Evolutionary conservation across 2,113 vertebrate genomes (phyloP), one percentile per base, ranked within the genome.

Genomic region (Notothenia coriiceps): DNA sequence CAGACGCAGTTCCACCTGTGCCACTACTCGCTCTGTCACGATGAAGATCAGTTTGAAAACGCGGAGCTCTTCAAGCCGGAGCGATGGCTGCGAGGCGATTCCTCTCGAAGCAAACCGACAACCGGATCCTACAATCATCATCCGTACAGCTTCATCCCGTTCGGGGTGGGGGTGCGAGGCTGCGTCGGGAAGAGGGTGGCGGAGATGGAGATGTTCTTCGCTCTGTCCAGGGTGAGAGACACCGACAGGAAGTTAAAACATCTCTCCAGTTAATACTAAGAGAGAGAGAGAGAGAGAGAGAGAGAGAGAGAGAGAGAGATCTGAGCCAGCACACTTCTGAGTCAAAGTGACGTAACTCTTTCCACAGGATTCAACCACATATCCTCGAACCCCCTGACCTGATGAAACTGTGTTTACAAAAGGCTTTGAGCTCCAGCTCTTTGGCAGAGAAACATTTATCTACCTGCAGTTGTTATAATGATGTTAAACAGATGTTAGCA

Each of bases 121-220:
- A 10, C 52, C 1, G 6, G 78, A 5, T 15, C 13, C 69, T 93
- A 82, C 76, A 90, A 77, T 20, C 95, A 95, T 9, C 95, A 96
- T 77, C 95, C 96, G 0, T 96, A 94, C 91, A 94, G 95, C 91
- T 96, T 85, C 84, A 90, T 96, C 60, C 96, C 96, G 0, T 96
- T 96, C 1, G 96, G 96, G 0, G 94, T 95, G 0, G 95, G 95
- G 0, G 91, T 95, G 40, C 92, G 96, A 1, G 94, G 83, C 71
- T 96, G 96, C 4, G 84, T 96, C 70, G 96, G 96, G 10, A 95
- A 91, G 85, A 90, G 96, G 15, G 80, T 96, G 80, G 96, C 96
- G 0, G 95, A 96, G 90, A 87, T 96, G 93, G 95, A 96, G 92
- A 96, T 96, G 95, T 82, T 93, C 70, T 91, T 96, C 2, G 91